A percentile compares a stretch with the other conserved stretches of the same genome.
Conservation (phyloP, 2,888 invertebrate species). For the Punctoribates punctum region DNA sequence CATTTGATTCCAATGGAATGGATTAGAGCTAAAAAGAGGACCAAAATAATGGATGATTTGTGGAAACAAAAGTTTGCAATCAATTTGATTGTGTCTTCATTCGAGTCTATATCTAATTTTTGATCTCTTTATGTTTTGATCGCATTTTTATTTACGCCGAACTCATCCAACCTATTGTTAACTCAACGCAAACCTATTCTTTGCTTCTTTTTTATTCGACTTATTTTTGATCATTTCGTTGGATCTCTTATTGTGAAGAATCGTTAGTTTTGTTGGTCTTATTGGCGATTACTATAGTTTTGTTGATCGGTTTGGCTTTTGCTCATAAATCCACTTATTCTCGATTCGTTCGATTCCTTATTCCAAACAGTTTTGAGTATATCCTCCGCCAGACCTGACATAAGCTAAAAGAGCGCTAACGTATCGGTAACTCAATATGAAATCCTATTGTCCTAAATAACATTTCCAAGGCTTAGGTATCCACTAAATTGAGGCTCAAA, state of each 20-base stretch:
- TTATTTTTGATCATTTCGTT: neutral
- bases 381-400: neutral
- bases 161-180: neutral
- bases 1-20: neutral
- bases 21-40: constrained; percentile 7
- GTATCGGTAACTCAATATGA: constrained; percentile 24
- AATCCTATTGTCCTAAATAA: constrained; percentile 32
- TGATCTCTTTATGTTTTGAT: constrained; percentile 16
- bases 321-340: constrained; percentile 34
- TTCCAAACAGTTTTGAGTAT: neutral
- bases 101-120: neutral
- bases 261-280: constrained; percentile 29
- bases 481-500: constrained; percentile 29
- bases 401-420: neutral
- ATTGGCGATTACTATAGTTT: constrained; percentile 23
- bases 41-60: neutral
- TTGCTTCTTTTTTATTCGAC: neutral
- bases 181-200: neutral
- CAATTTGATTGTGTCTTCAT: neutral
- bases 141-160: neutral
- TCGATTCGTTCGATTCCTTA: constrained; percentile 24
- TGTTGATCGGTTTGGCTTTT: constrained; percentile 24
- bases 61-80: neutral
- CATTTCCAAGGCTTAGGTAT: constrained; percentile 28
- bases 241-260: neutral